A percentile compares a stretch with the other conserved stretches of the same genome.
Conservation (phyloP, 2,797 vertebrate genomes). For the Brachyalestes nurse region DNA sequence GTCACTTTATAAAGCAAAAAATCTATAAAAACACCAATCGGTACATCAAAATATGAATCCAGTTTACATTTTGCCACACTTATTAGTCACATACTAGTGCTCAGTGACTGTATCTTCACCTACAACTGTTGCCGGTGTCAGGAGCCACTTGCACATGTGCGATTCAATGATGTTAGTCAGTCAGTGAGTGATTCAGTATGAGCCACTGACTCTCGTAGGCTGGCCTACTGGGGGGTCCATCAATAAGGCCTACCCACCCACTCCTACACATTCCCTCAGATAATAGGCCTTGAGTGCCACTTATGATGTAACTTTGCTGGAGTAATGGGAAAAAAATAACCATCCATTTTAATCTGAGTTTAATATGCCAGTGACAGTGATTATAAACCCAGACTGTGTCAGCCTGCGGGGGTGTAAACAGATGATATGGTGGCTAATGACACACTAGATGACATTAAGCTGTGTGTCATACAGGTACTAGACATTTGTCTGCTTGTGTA, state of each 20-base stretch:
- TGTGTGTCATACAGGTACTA: constrained; percentile 2
- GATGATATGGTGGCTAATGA: not conserved
- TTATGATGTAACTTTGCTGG: not conserved
- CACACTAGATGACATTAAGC: not conserved
- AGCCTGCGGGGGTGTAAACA: not conserved
- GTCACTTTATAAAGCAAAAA: no score
- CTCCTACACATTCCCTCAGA: not conserved
- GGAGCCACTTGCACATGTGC: no score
- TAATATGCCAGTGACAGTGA: not conserved
- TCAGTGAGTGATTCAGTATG: no score
- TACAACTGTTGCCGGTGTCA: no score
- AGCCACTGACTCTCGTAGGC: no score
- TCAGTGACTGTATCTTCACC: no score
- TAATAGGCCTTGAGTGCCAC: not conserved
- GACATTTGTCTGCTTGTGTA: not conserved
- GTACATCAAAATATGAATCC: no score
- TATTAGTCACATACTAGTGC: no score
- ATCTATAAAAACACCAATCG: no score
- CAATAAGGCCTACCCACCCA: not conserved
- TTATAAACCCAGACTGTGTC: not conserved
- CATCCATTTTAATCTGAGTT: not conserved
- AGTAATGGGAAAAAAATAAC: constrained; percentile 7
- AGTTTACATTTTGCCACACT: no score
- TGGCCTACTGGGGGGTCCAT: no score
- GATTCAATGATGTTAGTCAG: no score